phyloP scores from a whole-genome alignment of 2,113 vertebrate genomes.

The Microtus montanus region DNA sequence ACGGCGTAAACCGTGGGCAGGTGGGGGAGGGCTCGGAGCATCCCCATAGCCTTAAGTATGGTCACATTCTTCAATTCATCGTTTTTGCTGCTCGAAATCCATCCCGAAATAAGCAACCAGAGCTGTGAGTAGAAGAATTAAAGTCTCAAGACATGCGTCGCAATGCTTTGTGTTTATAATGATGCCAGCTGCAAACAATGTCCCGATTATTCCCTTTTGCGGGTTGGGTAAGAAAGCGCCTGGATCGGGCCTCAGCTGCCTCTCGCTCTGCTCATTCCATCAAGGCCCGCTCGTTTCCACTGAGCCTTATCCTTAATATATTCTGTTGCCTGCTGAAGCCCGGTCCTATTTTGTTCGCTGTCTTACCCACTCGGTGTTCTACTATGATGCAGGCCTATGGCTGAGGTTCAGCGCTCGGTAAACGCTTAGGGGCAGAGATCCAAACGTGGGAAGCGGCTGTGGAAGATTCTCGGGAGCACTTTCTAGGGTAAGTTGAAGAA shows the following conservation, averaged over 20 bases:
- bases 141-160: neutral
- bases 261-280: neutral
- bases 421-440: neutral
- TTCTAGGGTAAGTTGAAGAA: neutral
- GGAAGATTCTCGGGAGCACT: neutral
- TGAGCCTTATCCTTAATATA: neutral
- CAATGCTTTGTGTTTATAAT: conserved; percentile 29
- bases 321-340: neutral
- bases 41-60: conserved; percentile 36
- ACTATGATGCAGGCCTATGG: neutral
- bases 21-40: neutral
- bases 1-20: neutral
- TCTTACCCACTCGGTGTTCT: too few species aligned
- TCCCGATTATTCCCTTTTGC: neutral
- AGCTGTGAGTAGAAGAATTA: conserved; percentile 8
- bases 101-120: neutral
- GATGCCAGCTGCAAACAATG: neutral
- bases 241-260: neutral
- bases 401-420: neutral
- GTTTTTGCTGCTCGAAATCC: conserved; percentile 12
- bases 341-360: neutral
- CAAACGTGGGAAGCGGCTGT: neutral
- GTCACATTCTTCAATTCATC: conserved; percentile 27
- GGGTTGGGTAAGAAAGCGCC: neutral
- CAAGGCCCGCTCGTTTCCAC: neutral